Conservation (phyloP, 2,888 invertebrate genomes). For the Ichneumoninae sp. region DNA sequence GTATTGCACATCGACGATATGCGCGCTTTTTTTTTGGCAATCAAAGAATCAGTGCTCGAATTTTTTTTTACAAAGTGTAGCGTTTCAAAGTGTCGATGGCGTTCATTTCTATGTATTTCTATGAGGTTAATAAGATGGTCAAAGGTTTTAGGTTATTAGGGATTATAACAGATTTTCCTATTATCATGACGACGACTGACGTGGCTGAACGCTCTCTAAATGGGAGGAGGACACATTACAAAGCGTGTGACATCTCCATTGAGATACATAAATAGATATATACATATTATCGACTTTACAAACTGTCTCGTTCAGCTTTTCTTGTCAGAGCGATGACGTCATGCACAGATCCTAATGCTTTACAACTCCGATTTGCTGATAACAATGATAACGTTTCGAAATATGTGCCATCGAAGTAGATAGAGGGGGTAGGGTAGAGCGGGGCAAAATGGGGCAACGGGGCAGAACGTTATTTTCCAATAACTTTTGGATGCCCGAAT, state of each 20-base stretch:
- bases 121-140: slow-evolving; percentile 27
- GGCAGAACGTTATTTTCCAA: too few relatives aligned
- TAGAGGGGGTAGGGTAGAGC: neutral
- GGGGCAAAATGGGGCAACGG: neutral
- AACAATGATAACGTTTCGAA: neutral
- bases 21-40: neutral
- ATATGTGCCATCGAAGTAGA: neutral
- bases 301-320: neutral
- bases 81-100: neutral
- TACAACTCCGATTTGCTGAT: neutral
- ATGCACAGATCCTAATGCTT: slow-evolving; percentile 1
- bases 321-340: slow-evolving; percentile 37
- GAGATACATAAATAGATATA: neutral
- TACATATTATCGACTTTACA: neutral
- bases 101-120: neutral
- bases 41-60: neutral
- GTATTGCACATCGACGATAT: neutral
- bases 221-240: neutral
- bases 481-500: too few relatives aligned
- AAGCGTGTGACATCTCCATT: slow-evolving; percentile 11
- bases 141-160: neutral
- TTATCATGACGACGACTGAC: slow-evolving; percentile 6
- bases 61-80: neutral
- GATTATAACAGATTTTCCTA: slow-evolving; percentile 11
- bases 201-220: slow-evolving; percentile 2